Evolutionary conservation across 2,888 invertebrate genomes (phyloP), one percentile per base, ranked within the genome.

Genomic region (Tupiocoris notatus): DNA sequence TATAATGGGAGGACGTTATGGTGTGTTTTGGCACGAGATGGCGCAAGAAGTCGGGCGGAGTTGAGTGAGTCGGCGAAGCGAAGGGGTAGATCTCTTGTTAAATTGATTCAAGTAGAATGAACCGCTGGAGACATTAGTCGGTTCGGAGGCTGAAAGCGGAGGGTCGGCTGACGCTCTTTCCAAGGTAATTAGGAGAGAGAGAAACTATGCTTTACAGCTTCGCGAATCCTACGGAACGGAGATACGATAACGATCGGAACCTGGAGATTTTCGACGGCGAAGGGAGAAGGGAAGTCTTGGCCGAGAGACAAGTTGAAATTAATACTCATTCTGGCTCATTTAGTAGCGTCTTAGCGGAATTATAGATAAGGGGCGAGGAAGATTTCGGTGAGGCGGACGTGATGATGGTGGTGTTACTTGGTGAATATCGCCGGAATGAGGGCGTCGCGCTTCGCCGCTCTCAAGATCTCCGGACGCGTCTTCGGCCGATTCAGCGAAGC

Each of bases 321-420:
- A 79, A 79, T 79, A 79, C 78, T 79, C 79, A 78, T 79, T 79
- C 79, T 78, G 77, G 78, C 79, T 79, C 79, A 79, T 79, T 79
- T 79, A 79, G 77, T 75, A 65, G 77, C 77, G 75, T 79, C 79
- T 78, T 78, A 79, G 79, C 76, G 78, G 79, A 79, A 78, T 79
- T 79, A 77, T 75, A 58, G 79, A 79, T 79, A 79, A 79, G 73
- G 63, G 56, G 75, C 39, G 67, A 56, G 67, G 63, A 58, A 12
- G 39, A 61, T 16, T 39, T 39, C 39, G 39, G 6, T 39, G 39
- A 12, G 3, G 39, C 39, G 3, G 39, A n/a, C n/a, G 39, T 39
- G 39, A 12, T 39, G 39, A 12, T 39, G 39, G 39, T 39, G 39
- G 39, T 39, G 39, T 39, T 39, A 39, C 39, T 39, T 39, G 6